phyloP scores from a whole-genome alignment of 2,797 vertebrate genomes.

The Syndactyla subalaris region DNA sequence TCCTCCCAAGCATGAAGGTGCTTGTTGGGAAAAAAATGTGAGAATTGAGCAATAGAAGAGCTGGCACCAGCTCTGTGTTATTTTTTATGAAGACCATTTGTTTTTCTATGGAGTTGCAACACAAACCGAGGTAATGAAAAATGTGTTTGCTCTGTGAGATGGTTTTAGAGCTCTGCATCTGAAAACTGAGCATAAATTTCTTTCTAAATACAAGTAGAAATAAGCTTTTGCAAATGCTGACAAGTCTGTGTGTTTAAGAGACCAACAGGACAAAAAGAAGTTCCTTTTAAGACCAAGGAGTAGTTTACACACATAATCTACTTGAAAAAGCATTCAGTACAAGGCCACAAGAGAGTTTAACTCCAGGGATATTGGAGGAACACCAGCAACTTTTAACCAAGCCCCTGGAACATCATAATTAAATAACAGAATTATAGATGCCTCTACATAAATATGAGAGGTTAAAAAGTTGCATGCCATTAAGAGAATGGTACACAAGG shows the following conservation, averaged over 20 bases:
- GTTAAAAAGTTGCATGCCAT: neutral
- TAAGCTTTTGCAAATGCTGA: neutral
- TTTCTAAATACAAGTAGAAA: neutral
- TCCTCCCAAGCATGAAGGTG: slow-evolving; percentile 30
- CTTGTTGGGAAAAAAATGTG: neutral
- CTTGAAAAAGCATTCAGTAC: neutral
- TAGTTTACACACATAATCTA: neutral
- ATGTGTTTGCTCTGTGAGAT: neutral
- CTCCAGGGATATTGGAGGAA: neutral
- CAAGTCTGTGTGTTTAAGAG: neutral
- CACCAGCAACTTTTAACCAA: neutral
- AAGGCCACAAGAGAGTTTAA: neutral
- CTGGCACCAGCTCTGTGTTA: neutral
- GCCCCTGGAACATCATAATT: neutral
- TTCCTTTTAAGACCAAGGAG: neutral
- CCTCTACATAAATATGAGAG: neutral
- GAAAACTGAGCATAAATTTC: neutral
- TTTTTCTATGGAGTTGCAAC: neutral
- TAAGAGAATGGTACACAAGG: neutral
- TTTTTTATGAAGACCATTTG: slow-evolving; percentile 26
- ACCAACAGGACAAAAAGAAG: neutral
- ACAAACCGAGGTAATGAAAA: slow-evolving; percentile 18
- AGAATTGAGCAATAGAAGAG: neutral
- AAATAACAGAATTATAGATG: neutral
- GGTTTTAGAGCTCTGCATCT: neutral